phyloP scores from a whole-genome alignment of 2,113 vertebrate species.

The Stegostoma tigrinum region DNA sequence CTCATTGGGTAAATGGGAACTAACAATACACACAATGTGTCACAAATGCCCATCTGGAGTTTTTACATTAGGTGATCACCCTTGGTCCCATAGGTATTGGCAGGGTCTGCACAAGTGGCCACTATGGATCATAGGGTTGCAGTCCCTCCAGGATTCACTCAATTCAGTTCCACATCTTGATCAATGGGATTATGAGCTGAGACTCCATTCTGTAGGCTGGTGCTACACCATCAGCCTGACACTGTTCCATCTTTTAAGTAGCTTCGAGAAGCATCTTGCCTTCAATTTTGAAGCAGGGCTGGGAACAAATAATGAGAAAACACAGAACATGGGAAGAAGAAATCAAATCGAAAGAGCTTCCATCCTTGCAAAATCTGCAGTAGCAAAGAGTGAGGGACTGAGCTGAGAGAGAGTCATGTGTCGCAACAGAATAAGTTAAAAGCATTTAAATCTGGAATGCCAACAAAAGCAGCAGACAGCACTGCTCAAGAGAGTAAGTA shows the following conservation, averaged over 20 bases:
- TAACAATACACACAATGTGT: not conserved
- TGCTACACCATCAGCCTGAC: not conserved
- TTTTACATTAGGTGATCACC: not conserved
- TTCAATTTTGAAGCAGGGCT: not conserved
- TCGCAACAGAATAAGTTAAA: not conserved
- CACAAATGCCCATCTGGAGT: not conserved
- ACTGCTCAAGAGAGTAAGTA: not conserved
- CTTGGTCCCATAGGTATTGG: not conserved
- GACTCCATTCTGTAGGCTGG: not conserved
- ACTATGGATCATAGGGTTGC: not conserved
- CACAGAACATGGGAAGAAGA: not conserved
- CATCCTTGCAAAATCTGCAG: not conserved
- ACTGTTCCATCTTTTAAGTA: not conserved
- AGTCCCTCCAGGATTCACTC: not conserved
- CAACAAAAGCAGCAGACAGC: not conserved
- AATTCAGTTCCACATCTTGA: not conserved
- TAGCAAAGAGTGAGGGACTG: not conserved
- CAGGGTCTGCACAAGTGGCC: not conserved
- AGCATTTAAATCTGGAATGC: not conserved
- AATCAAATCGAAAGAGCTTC: not conserved
- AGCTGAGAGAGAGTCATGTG: constrained; percentile 2
- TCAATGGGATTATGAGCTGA: not conserved
- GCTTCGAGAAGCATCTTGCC: not conserved
- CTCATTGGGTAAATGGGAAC: not conserved
- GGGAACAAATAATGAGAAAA: not conserved